A percentile compares a stretch with the other conserved stretches of the same genome.
Evolutionary conservation across 2,888 invertebrate species (phyloP).

Genomic region (Melanostoma scalare): DNA sequence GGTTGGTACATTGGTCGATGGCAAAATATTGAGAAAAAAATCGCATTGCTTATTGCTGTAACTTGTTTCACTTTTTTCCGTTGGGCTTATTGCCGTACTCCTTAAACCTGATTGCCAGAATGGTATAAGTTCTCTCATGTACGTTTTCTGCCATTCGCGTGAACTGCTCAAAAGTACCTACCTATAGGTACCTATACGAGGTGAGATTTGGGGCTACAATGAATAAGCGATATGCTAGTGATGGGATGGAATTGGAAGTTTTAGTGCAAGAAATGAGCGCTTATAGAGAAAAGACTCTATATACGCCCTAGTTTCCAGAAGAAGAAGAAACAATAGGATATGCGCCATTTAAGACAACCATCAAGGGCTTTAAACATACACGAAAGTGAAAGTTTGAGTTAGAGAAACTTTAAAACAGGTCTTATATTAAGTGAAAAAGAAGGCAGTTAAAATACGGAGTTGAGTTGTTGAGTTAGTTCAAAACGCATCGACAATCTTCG

Average conservation of each 20-base stretch:
- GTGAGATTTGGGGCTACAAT: conserved; percentile 20
- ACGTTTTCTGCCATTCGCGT: conserved; percentile 57
- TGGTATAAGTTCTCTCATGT: conserved; percentile 46
- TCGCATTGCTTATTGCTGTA: conserved; percentile 8
- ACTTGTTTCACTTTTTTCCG: conserved; percentile 31
- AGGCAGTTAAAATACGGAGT: too few relatives aligned
- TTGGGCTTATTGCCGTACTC: conserved; percentile 66
- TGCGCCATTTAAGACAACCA: too few relatives aligned
- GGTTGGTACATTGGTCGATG: conserved; percentile 13
- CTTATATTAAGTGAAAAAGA: too few relatives aligned
- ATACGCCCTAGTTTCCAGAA: conserved; percentile 44
- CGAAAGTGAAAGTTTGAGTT: too few relatives aligned
- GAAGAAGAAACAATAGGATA: too few relatives aligned
- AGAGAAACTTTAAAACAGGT: too few relatives aligned
- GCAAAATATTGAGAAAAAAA: not conserved
- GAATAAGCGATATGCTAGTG: not conserved
- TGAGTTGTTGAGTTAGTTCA: too few relatives aligned
- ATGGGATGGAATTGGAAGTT: too few relatives aligned
- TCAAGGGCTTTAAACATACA: too few relatives aligned
- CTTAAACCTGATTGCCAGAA: conserved; percentile 60
- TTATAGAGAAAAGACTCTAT: conserved; percentile 16
- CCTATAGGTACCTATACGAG: conserved; percentile 21
- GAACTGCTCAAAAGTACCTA: conserved; percentile 52
- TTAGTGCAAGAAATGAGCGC: too few relatives aligned
- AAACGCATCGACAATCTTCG: too few relatives aligned